Conservation (phyloP, 2,113 vertebrate genomes). For the Cyprinodon brontotheroides region DNA sequence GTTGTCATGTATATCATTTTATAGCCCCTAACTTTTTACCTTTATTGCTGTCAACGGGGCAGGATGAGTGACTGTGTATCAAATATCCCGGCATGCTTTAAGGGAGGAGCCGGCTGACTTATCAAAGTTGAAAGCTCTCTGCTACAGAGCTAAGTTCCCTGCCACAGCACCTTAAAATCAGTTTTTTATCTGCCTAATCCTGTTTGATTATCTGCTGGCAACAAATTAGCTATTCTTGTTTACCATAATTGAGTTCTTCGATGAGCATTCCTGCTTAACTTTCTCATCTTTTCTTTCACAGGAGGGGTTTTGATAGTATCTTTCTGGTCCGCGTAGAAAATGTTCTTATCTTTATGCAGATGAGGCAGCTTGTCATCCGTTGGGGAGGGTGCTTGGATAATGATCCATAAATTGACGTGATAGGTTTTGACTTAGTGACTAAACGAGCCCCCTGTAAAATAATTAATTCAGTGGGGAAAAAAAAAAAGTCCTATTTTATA, state of each 20-base stretch:
- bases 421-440: conserved; percentile 52
- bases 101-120: conserved; percentile 57
- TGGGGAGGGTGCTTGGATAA: conserved; percentile 57
- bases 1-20: conserved; percentile 81
- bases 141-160: conserved; percentile 33
- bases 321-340: conserved; percentile 61
- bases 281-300: conserved; percentile 69
- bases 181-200: conserved; percentile 73
- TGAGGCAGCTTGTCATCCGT: conserved; percentile 71
- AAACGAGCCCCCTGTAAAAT: conserved; percentile 45
- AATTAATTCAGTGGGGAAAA: conserved; percentile 27
- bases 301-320: conserved; percentile 73
- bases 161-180: conserved; percentile 66
- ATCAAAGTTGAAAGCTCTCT: conserved; percentile 50
- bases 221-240: conserved; percentile 76
- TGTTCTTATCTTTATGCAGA: conserved; percentile 71
- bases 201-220: conserved; percentile 74
- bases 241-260: conserved; percentile 73
- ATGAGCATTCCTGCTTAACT: conserved; percentile 67
- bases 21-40: conserved; percentile 77
- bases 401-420: conserved; percentile 68
- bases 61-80: conserved; percentile 73
- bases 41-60: conserved; percentile 71
- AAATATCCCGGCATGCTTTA: conserved; percentile 65
- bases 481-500: background rate